Evolutionary conservation across 1,140 invertebrate genomes (phyloP).

Genomic region (Meloidogyne exigua): DNA sequence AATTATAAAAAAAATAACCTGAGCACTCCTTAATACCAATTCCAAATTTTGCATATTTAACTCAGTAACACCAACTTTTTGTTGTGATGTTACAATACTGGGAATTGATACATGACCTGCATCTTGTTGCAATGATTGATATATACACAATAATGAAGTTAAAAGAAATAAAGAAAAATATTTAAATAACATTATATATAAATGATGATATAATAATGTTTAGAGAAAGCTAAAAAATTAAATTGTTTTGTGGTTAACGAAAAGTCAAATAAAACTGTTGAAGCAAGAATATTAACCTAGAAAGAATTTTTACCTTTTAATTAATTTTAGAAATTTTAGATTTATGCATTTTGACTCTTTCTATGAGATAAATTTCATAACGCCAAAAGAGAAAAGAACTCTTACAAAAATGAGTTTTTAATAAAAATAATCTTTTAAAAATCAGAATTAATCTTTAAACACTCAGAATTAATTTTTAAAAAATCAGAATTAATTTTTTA

Average conservation of each 20-base stretch:
- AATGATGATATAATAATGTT: too few relatives aligned
- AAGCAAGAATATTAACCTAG: too few relatives aligned
- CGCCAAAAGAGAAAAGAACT: neutral
- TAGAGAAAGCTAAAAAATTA: neutral
- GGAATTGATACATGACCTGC: neutral
- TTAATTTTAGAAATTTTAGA: too few relatives aligned
- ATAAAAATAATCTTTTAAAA: neutral
- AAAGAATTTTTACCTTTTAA: too few relatives aligned
- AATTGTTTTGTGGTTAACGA: neutral
- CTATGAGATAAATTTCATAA: neutral
- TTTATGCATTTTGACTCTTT: too few relatives aligned
- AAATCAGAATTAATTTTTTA: neutral
- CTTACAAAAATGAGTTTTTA: neutral
- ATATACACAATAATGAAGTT: neutral
- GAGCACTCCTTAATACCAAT: constrained; percentile 34
- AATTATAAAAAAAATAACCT: constrained; percentile 20
- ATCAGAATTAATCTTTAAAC: too few relatives aligned
- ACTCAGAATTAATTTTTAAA: neutral
- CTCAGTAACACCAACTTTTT: constrained; percentile 30
- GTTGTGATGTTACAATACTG: neutral
- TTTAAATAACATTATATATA: neutral
- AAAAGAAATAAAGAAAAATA: neutral
- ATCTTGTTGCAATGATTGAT: neutral
- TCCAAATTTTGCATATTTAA: constrained; percentile 37
- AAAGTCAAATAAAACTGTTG: neutral